Percentiles rank a stretch among this genome's conserved stretches.
Evolutionary conservation across 2,888 invertebrate genomes (phyloP).

Genomic region (Chaitophorus viminalis): DNA sequence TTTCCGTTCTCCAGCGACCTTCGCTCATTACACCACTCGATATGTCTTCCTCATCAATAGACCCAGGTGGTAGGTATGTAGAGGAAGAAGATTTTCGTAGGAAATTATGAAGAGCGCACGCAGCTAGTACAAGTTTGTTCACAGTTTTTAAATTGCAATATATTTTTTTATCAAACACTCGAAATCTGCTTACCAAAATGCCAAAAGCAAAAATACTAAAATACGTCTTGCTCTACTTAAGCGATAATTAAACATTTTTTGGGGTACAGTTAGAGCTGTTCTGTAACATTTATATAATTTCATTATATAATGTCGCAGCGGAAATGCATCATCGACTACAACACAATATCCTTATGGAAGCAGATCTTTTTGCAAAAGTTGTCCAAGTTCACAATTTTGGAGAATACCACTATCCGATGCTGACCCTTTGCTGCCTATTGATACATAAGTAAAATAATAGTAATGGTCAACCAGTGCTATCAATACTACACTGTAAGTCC

Average conservation of each 20-base stretch:
- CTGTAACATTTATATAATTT: constrained; percentile 49
- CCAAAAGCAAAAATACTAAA: constrained; percentile 55
- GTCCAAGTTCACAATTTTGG: constrained; percentile 17
- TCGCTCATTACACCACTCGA: constrained; percentile 59
- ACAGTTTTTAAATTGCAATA: constrained; percentile 53
- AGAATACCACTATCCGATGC: constrained; percentile 44
- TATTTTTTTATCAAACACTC: constrained; percentile 37
- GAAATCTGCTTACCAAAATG: constrained; percentile 40
- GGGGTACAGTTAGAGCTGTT: constrained; percentile 26
- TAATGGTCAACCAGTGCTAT: constrained; percentile 57
- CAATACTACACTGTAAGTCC: constrained; percentile 49
- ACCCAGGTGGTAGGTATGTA: constrained; percentile 52
- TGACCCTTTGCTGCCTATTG: constrained; percentile 53
- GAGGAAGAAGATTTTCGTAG: constrained; percentile 50
- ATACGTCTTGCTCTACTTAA: constrained; percentile 41
- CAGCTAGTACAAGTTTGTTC: constrained; percentile 55
- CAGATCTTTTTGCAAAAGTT: constrained; percentile 25
- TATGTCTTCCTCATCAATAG: constrained; percentile 59
- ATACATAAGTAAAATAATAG: constrained; percentile 46
- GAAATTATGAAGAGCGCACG: constrained; percentile 61
- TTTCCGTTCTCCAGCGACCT: constrained; percentile 48
- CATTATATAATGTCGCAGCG: constrained; percentile 39
- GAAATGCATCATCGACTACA: constrained; percentile 60
- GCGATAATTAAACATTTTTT: constrained; percentile 50
- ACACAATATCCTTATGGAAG: constrained; percentile 41